phyloP scores from a whole-genome alignment of 2,797 vertebrate species.

The Enoplosus armatus region DNA sequence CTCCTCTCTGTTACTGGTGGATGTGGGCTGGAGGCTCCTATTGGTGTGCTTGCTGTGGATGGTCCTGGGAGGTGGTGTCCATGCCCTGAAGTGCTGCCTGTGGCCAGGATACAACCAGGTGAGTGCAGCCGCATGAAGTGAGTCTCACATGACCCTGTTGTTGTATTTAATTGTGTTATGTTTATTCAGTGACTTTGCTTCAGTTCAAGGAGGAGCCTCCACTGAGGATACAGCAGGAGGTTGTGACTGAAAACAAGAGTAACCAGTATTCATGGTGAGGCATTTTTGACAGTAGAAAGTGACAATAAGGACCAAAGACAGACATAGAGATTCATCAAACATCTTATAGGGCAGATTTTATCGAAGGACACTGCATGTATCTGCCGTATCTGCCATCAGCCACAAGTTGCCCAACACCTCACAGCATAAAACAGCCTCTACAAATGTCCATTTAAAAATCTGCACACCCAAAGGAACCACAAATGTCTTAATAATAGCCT shows the following conservation, averaged over 20 bases:
- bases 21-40: conserved; percentile 60
- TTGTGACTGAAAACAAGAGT: conserved; percentile 30
- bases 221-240: conserved; percentile 34
- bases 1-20: conserved; percentile 44
- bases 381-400: not conserved
- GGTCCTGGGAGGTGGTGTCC: conserved; percentile 46
- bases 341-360: not conserved
- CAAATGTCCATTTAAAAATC: not conserved
- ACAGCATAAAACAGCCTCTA: not conserved
- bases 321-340: not conserved
- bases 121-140: not conserved
- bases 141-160: not conserved
- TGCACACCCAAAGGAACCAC: not conserved
- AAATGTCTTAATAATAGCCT: not conserved
- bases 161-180: not conserved
- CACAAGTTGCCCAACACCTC: not conserved
- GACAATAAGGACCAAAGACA: not conserved
- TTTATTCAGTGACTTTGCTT: conserved; percentile 42
- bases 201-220: conserved; percentile 43
- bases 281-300: not conserved
- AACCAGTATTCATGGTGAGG: conserved; percentile 64
- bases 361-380: not conserved
- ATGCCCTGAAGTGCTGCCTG: conserved; percentile 48
- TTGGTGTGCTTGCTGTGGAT: conserved; percentile 63
- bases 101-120: conserved; percentile 51